phyloP scores from a whole-genome alignment of 2,888 invertebrate species.

The Alsophila aescularia region DNA sequence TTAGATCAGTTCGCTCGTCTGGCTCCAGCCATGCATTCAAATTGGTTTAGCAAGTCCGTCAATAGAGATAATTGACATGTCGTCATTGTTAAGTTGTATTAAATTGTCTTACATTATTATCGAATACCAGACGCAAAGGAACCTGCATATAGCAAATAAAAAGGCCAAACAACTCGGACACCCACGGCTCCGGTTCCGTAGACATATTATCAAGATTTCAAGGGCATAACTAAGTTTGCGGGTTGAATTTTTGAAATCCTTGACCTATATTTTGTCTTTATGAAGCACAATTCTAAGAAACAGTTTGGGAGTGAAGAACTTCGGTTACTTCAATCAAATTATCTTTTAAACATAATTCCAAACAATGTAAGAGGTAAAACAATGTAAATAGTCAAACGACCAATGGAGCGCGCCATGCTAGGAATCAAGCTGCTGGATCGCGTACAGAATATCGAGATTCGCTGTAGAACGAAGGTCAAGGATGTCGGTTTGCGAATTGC shows the following conservation, averaged over 20 bases:
- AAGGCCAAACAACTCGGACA: not conserved
- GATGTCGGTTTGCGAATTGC: no score
- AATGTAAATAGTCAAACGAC: no score
- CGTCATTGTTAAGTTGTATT: conserved; percentile 37
- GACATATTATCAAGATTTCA: not conserved
- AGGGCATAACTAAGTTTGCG: not conserved
- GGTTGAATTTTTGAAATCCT: not conserved
- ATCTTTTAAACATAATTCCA: no score
- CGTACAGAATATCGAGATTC: no score
- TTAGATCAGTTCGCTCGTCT: not conserved
- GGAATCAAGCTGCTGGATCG: no score
- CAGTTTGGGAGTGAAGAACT: no score
- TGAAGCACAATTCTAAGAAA: no score
- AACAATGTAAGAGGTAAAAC: no score
- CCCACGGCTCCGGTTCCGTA: conserved; percentile 8
- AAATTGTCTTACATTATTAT: conserved; percentile 31
- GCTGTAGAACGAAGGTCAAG: no score
- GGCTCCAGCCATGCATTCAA: conserved; percentile 28
- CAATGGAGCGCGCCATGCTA: no score
- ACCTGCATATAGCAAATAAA: conserved; percentile 9
- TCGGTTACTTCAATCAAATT: no score
- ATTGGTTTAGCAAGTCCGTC: conserved; percentile 35
- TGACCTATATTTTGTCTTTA: no score
- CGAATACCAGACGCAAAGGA: conserved; percentile 25
- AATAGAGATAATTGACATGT: conserved; percentile 30